These are phyloP conservation scores for Piprites chloris DNA, from an alignment of 2,113 vertebrate genomes.

Conservation along the genomic window DNA sequence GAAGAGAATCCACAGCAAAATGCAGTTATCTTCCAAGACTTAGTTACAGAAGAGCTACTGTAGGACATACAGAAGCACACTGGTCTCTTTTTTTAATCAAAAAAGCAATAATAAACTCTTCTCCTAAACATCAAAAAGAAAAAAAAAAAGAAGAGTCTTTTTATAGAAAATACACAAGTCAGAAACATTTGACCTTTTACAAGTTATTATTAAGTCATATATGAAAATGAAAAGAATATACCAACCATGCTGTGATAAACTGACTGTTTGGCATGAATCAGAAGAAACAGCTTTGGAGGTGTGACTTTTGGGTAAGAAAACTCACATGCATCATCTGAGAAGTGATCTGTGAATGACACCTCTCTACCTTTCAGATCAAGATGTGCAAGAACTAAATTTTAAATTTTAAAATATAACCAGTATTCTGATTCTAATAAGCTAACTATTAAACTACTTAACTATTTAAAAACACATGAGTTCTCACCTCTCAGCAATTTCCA, in stretches of 20 bases:
- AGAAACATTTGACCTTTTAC: neutral
- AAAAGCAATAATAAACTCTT: neutral
- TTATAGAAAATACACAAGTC: neutral
- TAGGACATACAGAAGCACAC: neutral
- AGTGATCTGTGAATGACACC: neutral
- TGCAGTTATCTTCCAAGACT: neutral
- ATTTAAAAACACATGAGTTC: neutral
- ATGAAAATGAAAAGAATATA: neutral
- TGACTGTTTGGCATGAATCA: neutral
- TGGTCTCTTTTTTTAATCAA: neutral
- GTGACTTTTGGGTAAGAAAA: neutral
- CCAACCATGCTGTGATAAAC: neutral
- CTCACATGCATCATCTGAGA: neutral
- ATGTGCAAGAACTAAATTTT: neutral
- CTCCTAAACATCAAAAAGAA: neutral
- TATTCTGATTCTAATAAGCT: neutral
- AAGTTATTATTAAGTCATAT: neutral
- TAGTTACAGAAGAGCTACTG: neutral
- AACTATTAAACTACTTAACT: neutral
- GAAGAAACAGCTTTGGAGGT: neutral
- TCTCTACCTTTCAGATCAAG: neutral
- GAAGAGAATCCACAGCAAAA: slow-evolving; percentile 17
- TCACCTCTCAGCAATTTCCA: neutral
- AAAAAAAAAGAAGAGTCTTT: neutral
- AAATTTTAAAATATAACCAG: neutral